Conservation (phyloP, 1,140 invertebrate species). For the Brachionus asplanchnoidis region DNA sequence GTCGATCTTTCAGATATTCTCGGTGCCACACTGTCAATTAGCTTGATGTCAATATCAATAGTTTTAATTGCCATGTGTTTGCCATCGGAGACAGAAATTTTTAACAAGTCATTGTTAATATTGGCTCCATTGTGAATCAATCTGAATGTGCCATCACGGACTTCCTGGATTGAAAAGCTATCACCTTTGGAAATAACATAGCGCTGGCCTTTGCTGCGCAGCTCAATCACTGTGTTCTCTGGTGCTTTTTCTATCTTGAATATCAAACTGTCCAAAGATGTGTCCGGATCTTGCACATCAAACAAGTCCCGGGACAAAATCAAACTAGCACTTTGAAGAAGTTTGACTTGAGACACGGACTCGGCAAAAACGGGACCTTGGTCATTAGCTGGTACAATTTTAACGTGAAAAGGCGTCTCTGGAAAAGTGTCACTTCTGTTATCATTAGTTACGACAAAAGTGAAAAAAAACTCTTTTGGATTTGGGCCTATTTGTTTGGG, state of each 20-base stretch:
- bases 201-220: conserved; percentile 5
- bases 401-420: conserved; percentile 25
- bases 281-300: conserved; percentile 23
- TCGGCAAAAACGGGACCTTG: conserved; percentile 10
- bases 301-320: background rate
- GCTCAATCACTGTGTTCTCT: conserved; percentile 2
- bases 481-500: conserved; percentile 1
- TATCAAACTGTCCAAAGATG: background rate
- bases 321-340: conserved; percentile 16
- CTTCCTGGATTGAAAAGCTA: conserved; percentile 19
- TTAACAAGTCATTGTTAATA: background rate
- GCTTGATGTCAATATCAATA: background rate
- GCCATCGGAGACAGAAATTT: conserved; percentile 31
- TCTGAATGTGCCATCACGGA: conserved; percentile 16
- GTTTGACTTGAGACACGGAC: background rate
- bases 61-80: conserved; percentile 9
- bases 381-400: conserved; percentile 22
- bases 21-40: background rate
- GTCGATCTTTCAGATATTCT: background rate
- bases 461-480: conserved; percentile 38
- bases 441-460: conserved; percentile 33
- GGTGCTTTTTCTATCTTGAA: conserved; percentile 32
- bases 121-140: conserved; percentile 37
- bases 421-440: conserved; percentile 38
- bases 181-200: conserved; percentile 16